Base-by-base conservation (phyloP, 2,888 invertebrate species). In the Trypoxylon attenuatum region DNA sequence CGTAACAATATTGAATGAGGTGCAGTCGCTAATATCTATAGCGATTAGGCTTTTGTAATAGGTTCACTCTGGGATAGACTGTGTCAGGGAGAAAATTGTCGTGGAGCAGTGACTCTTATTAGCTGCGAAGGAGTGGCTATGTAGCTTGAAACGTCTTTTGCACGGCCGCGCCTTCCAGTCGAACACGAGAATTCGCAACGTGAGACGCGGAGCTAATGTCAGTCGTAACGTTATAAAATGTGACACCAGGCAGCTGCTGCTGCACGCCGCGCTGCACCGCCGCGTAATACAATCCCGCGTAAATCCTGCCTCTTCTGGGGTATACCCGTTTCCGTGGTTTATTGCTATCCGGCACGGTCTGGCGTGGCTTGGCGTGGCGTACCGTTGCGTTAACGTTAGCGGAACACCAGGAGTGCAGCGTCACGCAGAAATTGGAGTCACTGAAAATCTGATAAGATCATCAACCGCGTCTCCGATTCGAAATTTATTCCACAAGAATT, bases 211-310 rank as follows among this genome's bases (percentile, higher is more conserved):
- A 18, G 62, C 71, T 73, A 78, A 71, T 73, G 78, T 76, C 76
- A 76, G 67, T 67, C 67, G 70, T 69, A 71, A 63, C 73, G 71
- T 76, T 78, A 72, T 81, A 80, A 81, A 81, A 80, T 71, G 75
- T 74, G 81, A 81, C 79, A 79, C 79, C 74, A 64, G 72, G 61
- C 81, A 79, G 77, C 78, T 81, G 77, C 78, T 81, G 77, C 69
- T 59, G 60, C 60, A 58, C 52, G 57, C 57, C 55, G 33, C 33
- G n/a, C n/a, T n/a, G n/a, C n/a, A n/a, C n/a, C n/a, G n/a, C n/a
- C n/a, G 18, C 61, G 81, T 80, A 81, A 81, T 73, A 81, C 81
- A 78, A 81, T 79, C 71, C 69, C 61, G 73, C 76, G 81, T 81
- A 77, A 81, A 81, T 81, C 79, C 80, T 73, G 72, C 29, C 56